Conservation (phyloP, 2,888 invertebrate species). For the Bellardia pandia region DNA sequence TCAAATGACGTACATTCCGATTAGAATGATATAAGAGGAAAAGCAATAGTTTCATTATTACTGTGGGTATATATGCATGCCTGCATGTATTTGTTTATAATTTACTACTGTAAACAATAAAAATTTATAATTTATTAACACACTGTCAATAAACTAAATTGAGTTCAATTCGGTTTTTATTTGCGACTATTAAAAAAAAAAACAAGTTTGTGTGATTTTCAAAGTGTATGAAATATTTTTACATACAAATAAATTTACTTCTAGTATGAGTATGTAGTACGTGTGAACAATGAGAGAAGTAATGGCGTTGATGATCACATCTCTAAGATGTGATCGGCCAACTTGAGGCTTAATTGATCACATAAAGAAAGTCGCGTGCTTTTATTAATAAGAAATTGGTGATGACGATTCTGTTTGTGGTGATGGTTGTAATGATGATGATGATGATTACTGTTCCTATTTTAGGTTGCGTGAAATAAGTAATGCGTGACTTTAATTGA, state of each 20-base stretch:
- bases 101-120: slow-evolving; percentile 59
- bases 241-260: no score
- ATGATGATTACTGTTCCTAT: not conserved
- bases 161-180: slow-evolving; percentile 60
- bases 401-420: slow-evolving; percentile 17
- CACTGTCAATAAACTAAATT: slow-evolving; percentile 70
- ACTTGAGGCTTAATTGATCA: slow-evolving; percentile 67
- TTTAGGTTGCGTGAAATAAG: slow-evolving; percentile 63
- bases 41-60: slow-evolving; percentile 21
- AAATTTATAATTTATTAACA: slow-evolving; percentile 65
- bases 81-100: slow-evolving; percentile 28
- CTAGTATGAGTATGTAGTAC: not conserved
- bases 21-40: slow-evolving; percentile 37
- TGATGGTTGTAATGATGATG: slow-evolving; percentile 38
- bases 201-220: slow-evolving; percentile 13
- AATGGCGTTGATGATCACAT: slow-evolving; percentile 61
- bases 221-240: no score
- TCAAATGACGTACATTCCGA: slow-evolving; percentile 42
- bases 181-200: slow-evolving; percentile 50
- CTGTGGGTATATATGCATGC: not conserved
- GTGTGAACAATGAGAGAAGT: slow-evolving; percentile 18
- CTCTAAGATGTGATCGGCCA: slow-evolving; percentile 46
- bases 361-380: slow-evolving; percentile 73
- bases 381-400: slow-evolving; percentile 64
- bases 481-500: slow-evolving; percentile 79